Evolutionary conservation across 92 coral and sea anemone genomes (phyloP), one percentile per base, ranked within the genome.

Genomic region (Zoanthus sansibaricus): DNA sequence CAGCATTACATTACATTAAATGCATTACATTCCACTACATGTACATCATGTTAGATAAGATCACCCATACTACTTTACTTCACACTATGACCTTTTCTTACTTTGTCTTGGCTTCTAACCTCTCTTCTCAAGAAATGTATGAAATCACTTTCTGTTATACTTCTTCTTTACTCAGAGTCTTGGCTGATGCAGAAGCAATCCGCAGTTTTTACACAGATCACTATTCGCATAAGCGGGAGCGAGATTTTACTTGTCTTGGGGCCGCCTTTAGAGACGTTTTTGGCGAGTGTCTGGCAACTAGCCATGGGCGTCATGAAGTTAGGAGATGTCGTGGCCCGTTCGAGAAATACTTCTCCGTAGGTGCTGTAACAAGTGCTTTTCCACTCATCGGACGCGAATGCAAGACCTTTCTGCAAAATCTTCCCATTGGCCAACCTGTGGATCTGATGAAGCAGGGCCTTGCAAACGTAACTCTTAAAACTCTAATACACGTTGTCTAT

Each of bases 251-350:
- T 20, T 93, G 98, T 52, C 82, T 95, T 9, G 98, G 98, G 17
- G 67, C 93, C 10, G 92, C 92, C 32, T 95, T 94, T 78, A 87
- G 85, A 52, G 91, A 89, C 25, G 90, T 93, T 11, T 82, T 95
- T 7, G 98, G 98, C 54, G 89, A 90, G 49, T 92, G 98, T 83
- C 31, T 95, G 78, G 98, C 96, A 9, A 95, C 94, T 52, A 95
- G 98, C 77, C 91, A 95, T 66, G 98, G 98, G 13, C 86, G 98
- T 62, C 91, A 95, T 4, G 98, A 93, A 46, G 95, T 95, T 17
- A 82, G 87, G 74, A 90, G 96, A 90, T 93, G 98, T 75, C 96
- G 98, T 55, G 98, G 98, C 12, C 98, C 98, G n/a, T 95, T 95
- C 72, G 98, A 95, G 87, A 92, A 95, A 75, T 92, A 88, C 82